Evolutionary conservation across 2,797 vertebrate species (phyloP), one percentile per base, ranked within the genome.

Genomic region (Paguma larvata): DNA sequence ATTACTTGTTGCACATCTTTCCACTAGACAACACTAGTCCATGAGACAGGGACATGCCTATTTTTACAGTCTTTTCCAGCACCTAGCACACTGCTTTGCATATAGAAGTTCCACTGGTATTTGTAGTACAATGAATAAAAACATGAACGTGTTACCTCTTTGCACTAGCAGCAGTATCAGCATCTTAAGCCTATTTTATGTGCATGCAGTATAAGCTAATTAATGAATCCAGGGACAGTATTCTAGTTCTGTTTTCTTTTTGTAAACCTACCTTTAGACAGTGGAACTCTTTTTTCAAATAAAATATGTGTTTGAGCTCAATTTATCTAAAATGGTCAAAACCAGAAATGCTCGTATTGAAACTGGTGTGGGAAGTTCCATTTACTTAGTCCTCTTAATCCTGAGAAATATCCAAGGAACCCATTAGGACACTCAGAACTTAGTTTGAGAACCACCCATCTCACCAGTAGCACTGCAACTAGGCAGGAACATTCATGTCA

Each of bases 291-390:
- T 91, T 94, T 85, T 89, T 75, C 80, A 89, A 95, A 68, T 75
- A n/a, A 95, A 95, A 91, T 92, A 25, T 73, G 53, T 85, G 32
- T 95, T 83, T 80, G 32, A 95, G 63, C 73, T 59, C 78, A 91
- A 56, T 91, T 79, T 93, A 65, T 46, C 80, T 63, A 84, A 95
- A 94, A 82, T 53, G 21, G 12, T 82, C 30, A 89, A 89, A 95
- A 97, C 75, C 6, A 93, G n/a, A 91, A 34, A 19, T 70, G 46
- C 18, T 96, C 34, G 25, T 78, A 51, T 62, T 85, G 73, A 88
- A 93, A 93, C 48, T 78, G 4, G 73, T 30, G 8, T 65, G n/a
- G 8, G 30, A 23, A 48, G 1, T 16, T 9, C 77, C 75, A 79
- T 84, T 44, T 48, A 73, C 70, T 75, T 27, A 48, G 34, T 48